phyloP scores from a whole-genome alignment of 2,113 vertebrate species.

The Cathartes aura region DNA sequence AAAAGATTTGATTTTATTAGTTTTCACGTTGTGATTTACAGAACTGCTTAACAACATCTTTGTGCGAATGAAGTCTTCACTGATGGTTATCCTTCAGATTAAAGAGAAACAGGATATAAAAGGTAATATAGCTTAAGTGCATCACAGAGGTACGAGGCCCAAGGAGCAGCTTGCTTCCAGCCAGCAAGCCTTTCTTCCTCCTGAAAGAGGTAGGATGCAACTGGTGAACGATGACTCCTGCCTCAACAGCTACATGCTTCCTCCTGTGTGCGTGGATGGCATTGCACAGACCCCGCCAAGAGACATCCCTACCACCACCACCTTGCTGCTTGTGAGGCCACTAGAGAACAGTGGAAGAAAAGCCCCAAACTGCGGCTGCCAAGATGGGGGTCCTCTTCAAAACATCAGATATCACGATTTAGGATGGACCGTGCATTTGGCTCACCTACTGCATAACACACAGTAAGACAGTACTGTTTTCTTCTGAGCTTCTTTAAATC shows the following conservation, averaged over 20 bases:
- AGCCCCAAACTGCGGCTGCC: neutral
- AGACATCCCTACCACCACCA: neutral
- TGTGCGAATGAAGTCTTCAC: neutral
- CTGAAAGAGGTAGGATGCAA: neutral
- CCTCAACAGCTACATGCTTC: neutral
- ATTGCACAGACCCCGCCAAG: accelerated
- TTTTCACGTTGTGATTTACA: neutral
- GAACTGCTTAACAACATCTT: neutral
- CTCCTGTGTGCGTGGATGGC: neutral
- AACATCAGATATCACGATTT: neutral
- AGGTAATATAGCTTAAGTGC: neutral
- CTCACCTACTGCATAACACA: neutral
- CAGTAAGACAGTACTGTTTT: neutral
- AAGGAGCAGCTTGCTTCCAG: neutral
- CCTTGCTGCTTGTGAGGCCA: neutral
- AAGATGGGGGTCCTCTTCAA: neutral
- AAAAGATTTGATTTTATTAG: slow-evolving; percentile 23
- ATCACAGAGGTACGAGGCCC: neutral
- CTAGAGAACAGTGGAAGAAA: neutral
- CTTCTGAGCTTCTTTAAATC: neutral
- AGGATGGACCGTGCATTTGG: too few relatives aligned
- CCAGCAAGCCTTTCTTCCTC: neutral
- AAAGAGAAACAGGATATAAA: neutral
- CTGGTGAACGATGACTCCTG: neutral
- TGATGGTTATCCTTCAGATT: neutral